These are phyloP conservation scores for Ooceraea biroi DNA, from an alignment of 1,140 invertebrate genomes.

Conservation along the genomic window DNA sequence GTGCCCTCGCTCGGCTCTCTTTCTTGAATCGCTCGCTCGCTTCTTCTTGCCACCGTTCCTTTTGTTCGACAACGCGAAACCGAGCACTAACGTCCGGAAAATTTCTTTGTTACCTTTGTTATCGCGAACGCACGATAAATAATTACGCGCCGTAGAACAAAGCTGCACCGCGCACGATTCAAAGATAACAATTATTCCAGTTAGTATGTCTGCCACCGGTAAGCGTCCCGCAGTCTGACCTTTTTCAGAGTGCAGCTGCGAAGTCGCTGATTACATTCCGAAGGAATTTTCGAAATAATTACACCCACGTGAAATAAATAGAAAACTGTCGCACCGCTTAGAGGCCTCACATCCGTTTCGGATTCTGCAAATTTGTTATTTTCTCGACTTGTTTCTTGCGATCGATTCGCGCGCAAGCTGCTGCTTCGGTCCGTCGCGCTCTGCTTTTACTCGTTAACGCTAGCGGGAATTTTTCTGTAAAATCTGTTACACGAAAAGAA, in stretches of 20 bases:
- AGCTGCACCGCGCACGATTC: constrained; percentile 45
- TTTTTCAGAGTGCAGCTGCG: background rate
- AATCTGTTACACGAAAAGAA: background rate
- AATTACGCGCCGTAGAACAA: constrained; percentile 54
- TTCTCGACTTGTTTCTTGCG: too few species aligned
- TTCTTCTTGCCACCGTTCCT: constrained; percentile 9
- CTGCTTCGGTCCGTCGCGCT: too few species aligned
- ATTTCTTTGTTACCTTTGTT: constrained; percentile 61
- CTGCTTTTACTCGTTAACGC: too few species aligned
- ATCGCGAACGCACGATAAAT: constrained; percentile 61
- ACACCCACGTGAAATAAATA: background rate
- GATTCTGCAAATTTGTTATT: too few species aligned
- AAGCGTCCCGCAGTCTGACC: constrained; percentile 27
- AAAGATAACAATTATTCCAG: constrained; percentile 54
- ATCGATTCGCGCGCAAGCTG: too few species aligned
- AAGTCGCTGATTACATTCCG: constrained; percentile 18
- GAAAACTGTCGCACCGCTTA: background rate
- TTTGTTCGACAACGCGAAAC: constrained; percentile 57
- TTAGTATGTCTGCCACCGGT: background rate
- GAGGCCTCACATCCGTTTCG: too few species aligned
- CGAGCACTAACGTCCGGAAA: constrained; percentile 52
- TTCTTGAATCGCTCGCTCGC: background rate
- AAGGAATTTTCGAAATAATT: background rate
- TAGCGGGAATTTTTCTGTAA: too few species aligned
- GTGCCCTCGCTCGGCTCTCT: background rate